Percentiles rank a stretch among this genome's conserved stretches.
Evolutionary conservation across 2,797 vertebrate species (phyloP).

Genomic region (Liasis olivaceus): DNA sequence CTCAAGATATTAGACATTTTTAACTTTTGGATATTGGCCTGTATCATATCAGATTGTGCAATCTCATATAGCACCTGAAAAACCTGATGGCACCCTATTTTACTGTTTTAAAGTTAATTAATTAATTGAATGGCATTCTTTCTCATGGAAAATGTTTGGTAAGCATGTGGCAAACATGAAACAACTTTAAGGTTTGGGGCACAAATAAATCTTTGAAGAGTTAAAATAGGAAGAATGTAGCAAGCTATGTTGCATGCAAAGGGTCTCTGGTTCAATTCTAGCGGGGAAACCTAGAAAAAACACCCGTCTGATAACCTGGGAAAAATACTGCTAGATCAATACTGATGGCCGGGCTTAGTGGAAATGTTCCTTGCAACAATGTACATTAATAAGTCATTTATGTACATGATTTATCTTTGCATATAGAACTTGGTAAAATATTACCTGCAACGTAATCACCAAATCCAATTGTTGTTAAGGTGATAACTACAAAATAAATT

Average conservation of each 20-base stretch:
- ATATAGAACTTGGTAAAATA: slow-evolving; percentile 27
- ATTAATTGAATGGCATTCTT: not conserved
- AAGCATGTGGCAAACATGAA: not conserved
- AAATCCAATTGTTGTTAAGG: slow-evolving; percentile 96
- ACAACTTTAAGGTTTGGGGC: not conserved
- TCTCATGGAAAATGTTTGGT: not conserved
- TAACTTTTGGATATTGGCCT: not conserved
- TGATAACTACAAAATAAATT: slow-evolving; percentile 98
- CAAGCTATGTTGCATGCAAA: not conserved
- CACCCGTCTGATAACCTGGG: not conserved
- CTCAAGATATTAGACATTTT: not conserved
- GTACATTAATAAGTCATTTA: not conserved
- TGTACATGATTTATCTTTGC: not conserved
- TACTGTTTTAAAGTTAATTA: not conserved
- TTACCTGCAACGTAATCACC: slow-evolving; percentile 97
- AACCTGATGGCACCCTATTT: not conserved
- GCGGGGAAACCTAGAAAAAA: not conserved
- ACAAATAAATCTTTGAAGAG: not conserved
- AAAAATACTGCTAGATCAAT: not conserved
- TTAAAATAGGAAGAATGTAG: not conserved
- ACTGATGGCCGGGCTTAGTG: not conserved
- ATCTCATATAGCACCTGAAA: not conserved
- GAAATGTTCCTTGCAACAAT: not conserved
- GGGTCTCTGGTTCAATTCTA: not conserved
- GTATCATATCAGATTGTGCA: not conserved